phyloP scores from a whole-genome alignment of 2,113 vertebrate genomes.

The Catagonus wagneri region DNA sequence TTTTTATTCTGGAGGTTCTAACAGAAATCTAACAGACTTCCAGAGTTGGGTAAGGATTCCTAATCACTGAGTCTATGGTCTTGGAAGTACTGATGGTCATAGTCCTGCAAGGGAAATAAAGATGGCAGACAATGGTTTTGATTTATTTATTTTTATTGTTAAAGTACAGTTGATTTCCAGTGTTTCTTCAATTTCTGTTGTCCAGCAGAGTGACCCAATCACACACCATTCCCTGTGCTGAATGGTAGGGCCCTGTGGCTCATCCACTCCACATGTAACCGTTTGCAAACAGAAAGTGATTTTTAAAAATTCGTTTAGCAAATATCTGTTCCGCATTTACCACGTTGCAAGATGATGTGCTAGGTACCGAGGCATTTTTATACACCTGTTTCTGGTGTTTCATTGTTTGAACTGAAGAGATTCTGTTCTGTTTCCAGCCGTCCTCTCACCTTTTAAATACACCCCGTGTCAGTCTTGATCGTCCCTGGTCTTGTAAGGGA shows the following conservation, averaged over 20 bases:
- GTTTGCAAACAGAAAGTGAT: not conserved
- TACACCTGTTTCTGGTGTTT: not conserved
- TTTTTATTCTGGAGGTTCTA: not conserved
- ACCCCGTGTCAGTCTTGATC: not conserved
- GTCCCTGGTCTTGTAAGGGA: conserved; percentile 32
- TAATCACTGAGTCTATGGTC: not conserved
- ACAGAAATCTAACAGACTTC: not conserved
- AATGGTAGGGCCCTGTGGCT: no score
- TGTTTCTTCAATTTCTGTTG: no score
- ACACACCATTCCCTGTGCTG: no score
- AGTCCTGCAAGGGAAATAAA: not conserved
- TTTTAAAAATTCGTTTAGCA: not conserved
- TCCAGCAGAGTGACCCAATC: no score
- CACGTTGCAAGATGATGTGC: not conserved
- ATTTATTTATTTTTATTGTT: not conserved
- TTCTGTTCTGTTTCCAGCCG: conserved; percentile 31
- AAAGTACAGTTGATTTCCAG: no score
- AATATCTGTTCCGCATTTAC: conserved; percentile 21
- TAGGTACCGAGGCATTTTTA: not conserved
- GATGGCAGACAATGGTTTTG: not conserved
- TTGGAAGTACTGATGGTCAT: not conserved
- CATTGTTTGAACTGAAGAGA: not conserved
- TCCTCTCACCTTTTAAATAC: conserved; percentile 46
- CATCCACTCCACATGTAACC: no score
- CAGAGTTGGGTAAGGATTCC: not conserved